Conservation (phyloP, 2,888 invertebrate species). For the Pterostichus niger region DNA sequence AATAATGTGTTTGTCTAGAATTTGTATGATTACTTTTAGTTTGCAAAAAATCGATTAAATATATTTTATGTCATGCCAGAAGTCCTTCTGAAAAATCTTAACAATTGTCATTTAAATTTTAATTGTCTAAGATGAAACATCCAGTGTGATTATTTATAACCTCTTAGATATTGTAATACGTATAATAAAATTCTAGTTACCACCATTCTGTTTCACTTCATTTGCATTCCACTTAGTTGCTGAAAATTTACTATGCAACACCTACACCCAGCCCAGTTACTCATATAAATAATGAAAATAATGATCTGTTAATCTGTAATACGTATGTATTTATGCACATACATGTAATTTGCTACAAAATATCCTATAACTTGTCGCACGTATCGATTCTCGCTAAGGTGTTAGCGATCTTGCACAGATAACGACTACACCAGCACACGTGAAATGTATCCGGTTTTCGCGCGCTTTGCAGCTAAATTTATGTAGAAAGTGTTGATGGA, state of each 20-base stretch:
- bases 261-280: background rate
- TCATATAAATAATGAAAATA: slow-evolving; percentile 5
- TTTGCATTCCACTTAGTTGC: too few relatives aligned
- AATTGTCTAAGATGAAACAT: too few relatives aligned
- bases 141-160: too few relatives aligned
- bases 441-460: slow-evolving; percentile 49
- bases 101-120: too few relatives aligned
- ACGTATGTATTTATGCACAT: slow-evolving; percentile 11
- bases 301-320: slow-evolving; percentile 7
- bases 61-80: too few relatives aligned
- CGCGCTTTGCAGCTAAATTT: slow-evolving; percentile 23
- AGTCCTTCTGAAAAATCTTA: too few relatives aligned
- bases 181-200: too few relatives aligned
- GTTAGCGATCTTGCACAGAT: slow-evolving; percentile 1
- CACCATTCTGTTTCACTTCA: too few relatives aligned
- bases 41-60: too few relatives aligned
- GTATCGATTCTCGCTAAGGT: slow-evolving; percentile 12
- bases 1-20: too few relatives aligned
- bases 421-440: background rate
- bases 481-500: slow-evolving; percentile 62
- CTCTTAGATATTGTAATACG: too few relatives aligned
- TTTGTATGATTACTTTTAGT: too few relatives aligned
- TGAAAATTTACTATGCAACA: background rate
- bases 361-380: slow-evolving; percentile 7
- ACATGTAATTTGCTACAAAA: slow-evolving; percentile 21